Conservation (phyloP, 2,797 vertebrate species). For the Oryzias sinensis region DNA sequence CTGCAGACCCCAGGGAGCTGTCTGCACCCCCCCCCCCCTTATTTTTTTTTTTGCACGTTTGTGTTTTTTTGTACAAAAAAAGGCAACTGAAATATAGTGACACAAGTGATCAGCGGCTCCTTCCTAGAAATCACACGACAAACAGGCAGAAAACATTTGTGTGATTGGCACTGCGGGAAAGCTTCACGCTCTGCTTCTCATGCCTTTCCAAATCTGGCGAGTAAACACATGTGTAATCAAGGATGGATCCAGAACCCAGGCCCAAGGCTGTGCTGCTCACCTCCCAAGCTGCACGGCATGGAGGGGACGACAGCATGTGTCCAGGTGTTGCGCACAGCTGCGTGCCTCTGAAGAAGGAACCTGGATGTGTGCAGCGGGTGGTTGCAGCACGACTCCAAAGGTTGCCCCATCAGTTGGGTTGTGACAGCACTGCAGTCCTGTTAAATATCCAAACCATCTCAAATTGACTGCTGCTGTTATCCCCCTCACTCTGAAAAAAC, state of each 20-base stretch:
- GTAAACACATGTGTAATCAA: slow-evolving; percentile 53
- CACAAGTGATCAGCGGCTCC: slow-evolving; percentile 10
- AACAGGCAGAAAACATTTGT: slow-evolving; percentile 22
- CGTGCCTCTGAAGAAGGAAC: slow-evolving; percentile 56
- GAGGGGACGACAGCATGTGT: slow-evolving; percentile 58
- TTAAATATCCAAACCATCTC: slow-evolving; percentile 46
- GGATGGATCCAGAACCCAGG: slow-evolving; percentile 60
- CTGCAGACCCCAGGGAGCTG: no score
- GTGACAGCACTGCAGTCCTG: slow-evolving; percentile 29
- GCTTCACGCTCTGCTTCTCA: slow-evolving; percentile 18
- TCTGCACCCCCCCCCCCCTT: no score
- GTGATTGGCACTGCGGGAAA: slow-evolving; percentile 42
- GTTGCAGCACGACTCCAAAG: slow-evolving; percentile 39
- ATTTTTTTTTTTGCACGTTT: no score
- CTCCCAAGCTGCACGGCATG: slow-evolving; percentile 38
- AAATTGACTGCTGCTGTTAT: slow-evolving; percentile 25
- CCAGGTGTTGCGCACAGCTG: slow-evolving; percentile 70
- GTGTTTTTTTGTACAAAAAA: neutral
- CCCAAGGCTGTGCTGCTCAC: slow-evolving; percentile 38
- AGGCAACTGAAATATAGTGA: slow-evolving; percentile 8
- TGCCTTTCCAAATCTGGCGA: slow-evolving; percentile 28
- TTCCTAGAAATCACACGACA: slow-evolving; percentile 17
- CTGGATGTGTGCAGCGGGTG: slow-evolving; percentile 46
- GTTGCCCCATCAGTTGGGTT: slow-evolving; percentile 51
- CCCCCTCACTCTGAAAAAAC: slow-evolving; percentile 14